Base-by-base conservation (phyloP, 2,888 invertebrate species). In the Pollenia griseotomentosa region DNA sequence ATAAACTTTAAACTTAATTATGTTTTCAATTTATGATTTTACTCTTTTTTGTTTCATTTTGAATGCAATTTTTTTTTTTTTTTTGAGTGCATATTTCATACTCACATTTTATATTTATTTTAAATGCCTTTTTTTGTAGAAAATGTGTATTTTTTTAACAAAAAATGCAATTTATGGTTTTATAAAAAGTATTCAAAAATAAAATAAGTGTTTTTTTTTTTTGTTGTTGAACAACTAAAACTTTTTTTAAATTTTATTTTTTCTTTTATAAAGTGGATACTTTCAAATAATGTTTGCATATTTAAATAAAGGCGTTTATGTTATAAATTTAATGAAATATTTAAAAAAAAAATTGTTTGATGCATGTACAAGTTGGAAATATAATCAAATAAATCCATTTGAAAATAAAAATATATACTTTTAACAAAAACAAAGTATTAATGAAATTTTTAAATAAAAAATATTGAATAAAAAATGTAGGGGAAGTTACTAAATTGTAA, bases 151-250 rank as follows among this genome's bases (percentile, higher is more conserved):
- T 42, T 46, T 46, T 63, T 16, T 16, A n/a, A 40, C n/a, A 40
- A 59, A 73, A n/a, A 33, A n/a, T 59, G 23, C 59, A 73, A 59
- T 59, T 73, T 59, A 59, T 23, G 10, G 46, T 73, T 73, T 46
- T 12, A n/a, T 57, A 57, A 73, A 73, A 9, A 57, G 19, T 23
- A n/a, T 46, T 42, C 7, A 14, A 59, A 46, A 53, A n/a, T 10
- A 33, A 23, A 23, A 59, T 0, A 73, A 73, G 10, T 59, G 12
- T 53, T 12, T n/a, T 7, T 55, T 14, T n/a, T 11, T 57, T n/a
- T n/a, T n/a, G n/a, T n/a, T 57, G 14, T 5, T 71, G n/a, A 53
- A 46, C 6, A 63, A 44, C 16, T 16, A 8, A 63, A 44, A 66
- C 11, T 42, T n/a, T 65, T 65, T 14, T 7, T 11, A 46, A 16